A percentile compares a stretch with the other conserved stretches of the same genome.
These are phyloP conservation scores for Lycaon pictus DNA, from an alignment of 2,113 vertebrate genomes.

Conservation along the genomic window DNA sequence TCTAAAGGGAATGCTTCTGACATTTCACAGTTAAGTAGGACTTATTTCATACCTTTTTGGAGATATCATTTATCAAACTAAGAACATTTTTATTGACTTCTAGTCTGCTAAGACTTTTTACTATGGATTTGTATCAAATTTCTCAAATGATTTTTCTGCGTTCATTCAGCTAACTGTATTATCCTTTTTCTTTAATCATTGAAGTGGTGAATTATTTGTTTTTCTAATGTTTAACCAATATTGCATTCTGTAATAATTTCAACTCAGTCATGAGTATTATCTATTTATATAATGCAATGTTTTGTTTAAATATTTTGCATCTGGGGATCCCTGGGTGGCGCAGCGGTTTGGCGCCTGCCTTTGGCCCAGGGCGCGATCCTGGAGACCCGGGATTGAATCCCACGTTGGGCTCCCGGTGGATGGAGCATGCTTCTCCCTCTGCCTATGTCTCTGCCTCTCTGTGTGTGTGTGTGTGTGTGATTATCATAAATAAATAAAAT, in stretches of 20 bases:
- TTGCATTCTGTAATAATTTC: not conserved
- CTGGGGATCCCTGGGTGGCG: no score
- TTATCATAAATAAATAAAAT: no score
- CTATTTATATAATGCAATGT: not conserved
- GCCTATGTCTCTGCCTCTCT: no score
- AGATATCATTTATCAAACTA: not conserved
- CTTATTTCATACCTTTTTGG: not conserved
- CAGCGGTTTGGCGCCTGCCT: no score
- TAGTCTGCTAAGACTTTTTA: not conserved
- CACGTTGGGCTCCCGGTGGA: no score
- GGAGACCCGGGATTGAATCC: no score
- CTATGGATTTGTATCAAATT: not conserved
- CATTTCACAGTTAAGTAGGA: not conserved
- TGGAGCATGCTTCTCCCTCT: no score
- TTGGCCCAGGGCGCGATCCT: no score
- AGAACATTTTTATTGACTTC: slow-evolving; percentile 7
- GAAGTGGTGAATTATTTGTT: not conserved
- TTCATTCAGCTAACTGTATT: not conserved
- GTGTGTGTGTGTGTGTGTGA: no score
- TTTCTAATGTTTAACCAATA: not conserved
- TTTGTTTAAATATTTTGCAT: not conserved
- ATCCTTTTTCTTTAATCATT: not conserved
- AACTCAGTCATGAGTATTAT: not conserved
- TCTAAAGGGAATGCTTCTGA: not conserved
- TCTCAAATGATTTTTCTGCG: not conserved